Evolutionary conservation across 2,797 vertebrate species (phyloP), one percentile per base, ranked within the genome.

Genomic region (Mionectes olivaceus): DNA sequence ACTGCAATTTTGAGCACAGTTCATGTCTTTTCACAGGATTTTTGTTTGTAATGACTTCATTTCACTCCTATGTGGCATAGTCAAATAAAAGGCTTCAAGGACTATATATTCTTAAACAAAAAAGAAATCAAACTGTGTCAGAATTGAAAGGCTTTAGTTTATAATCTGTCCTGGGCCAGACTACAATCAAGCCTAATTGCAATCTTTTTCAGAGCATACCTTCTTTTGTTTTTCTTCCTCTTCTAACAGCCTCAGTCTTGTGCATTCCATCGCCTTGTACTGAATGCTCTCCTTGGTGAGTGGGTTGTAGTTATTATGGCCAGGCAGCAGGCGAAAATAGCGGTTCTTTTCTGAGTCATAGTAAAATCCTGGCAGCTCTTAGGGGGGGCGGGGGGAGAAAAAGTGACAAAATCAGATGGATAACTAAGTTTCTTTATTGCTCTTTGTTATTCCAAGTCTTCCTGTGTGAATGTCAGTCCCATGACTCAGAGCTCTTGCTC

Each of bases 261-360:
- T 97, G 52, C 86, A 97, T 94, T 99, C 99, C 80, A 98, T 98
- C 0, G 98, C 98, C 88, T 98, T 99, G 83, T 98, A 97, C 83
- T 97, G 97, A 95, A 99, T 97, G 92, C 98, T 97, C 84, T 99
- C 99, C 83, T 95, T 98, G 17, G 99, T 99, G 95, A 99, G 98
- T 0, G 99, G 99, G 96, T 99, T 99, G 94, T 98, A 99, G 97
- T 99, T 99, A 96, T 99, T 99, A 94, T 99, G 98, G 47, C 99
- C 99, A 5, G 99, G 99, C 81, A 99, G 96, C 4, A 99, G 96
- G 52, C 99, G 99, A 95, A 99, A 99, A 90, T 99, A 99, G 25
- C 99, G 98, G 59, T 99, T 99, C 97, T 99, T 99, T 97, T 99
- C 99, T 2, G 98, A 90, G 83, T 99, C 99, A 91, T 99, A 99